These are phyloP conservation scores for Rousettus leschenaultii DNA, from an alignment of 2,113 vertebrate genomes.

Conservation along the genomic window DNA sequence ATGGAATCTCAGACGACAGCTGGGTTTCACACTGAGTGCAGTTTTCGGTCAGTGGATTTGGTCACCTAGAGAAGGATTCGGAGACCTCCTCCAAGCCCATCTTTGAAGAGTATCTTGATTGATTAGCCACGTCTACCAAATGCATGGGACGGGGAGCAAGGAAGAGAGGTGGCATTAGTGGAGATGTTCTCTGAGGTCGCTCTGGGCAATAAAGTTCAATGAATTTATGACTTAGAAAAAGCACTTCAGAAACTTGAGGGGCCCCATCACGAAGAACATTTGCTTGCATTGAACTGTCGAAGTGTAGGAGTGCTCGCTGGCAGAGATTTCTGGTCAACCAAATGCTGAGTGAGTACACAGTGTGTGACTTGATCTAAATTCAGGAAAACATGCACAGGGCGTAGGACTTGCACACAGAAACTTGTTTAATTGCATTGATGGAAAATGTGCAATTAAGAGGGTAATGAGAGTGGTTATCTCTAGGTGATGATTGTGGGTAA, in stretches of 20 bases:
- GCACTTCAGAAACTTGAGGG: conserved; percentile 25
- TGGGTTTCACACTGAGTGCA: not conserved
- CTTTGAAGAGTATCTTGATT: not conserved
- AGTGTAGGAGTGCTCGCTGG: conserved; percentile 67
- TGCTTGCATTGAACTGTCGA: conserved; percentile 1
- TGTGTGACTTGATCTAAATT: conserved; percentile 69
- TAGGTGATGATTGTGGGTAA: conserved; percentile 46
- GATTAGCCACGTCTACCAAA: not conserved
- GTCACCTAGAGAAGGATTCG: not conserved
- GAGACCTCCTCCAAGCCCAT: not conserved
- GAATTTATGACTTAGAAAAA: conserved; percentile 40
- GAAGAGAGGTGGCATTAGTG: not conserved
- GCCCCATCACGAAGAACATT: conserved; percentile 47
- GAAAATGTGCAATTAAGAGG: conserved; percentile 61
- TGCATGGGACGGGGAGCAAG: not conserved
- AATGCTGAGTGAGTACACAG: conserved; percentile 51
- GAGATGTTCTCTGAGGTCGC: not conserved
- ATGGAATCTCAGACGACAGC: not conserved
- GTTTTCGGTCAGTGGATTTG: not conserved
- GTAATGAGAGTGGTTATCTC: conserved; percentile 52
- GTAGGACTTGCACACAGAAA: conserved; percentile 46
- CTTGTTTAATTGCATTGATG: conserved; percentile 57
- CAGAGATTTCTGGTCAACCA: conserved; percentile 68
- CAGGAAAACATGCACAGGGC: conserved; percentile 30
- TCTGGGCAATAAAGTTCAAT: not conserved